Conservation (phyloP, 2,113 vertebrate genomes). For the Anseranas semipalmata region DNA sequence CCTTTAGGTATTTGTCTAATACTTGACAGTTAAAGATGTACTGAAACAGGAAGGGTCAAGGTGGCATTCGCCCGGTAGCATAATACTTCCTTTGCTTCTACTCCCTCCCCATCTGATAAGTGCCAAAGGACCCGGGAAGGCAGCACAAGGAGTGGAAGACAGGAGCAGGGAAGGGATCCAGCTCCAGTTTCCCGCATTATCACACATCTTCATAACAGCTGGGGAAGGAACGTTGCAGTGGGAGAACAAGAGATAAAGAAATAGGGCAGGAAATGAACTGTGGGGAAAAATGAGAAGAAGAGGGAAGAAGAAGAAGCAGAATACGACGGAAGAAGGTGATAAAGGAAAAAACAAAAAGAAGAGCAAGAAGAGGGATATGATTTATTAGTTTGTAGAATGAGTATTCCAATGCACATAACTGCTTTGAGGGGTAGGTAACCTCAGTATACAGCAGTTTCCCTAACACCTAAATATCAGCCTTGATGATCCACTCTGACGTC, state of each 20-base stretch:
- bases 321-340: constrained; percentile 64
- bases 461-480: background rate
- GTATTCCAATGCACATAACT: constrained; percentile 15
- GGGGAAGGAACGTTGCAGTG: constrained; percentile 30
- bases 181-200: constrained; percentile 10
- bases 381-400: constrained; percentile 36
- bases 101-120: background rate
- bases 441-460: background rate
- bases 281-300: constrained; percentile 65
- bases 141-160: constrained; percentile 39
- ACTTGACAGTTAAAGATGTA: background rate
- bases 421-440: constrained; percentile 1
- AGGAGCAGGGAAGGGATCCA: constrained; percentile 43
- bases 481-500: background rate
- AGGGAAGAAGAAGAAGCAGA: constrained; percentile 52
- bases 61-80: background rate
- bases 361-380: constrained; percentile 62
- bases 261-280: constrained; percentile 65
- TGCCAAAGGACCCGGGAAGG: constrained; percentile 35
- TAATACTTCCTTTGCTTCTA: background rate
- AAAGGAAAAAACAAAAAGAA: constrained; percentile 28
- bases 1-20: background rate
- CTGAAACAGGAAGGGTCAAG: constrained; percentile 32
- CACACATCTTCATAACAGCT: constrained; percentile 37
- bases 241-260: constrained; percentile 70